phyloP scores from a whole-genome alignment of 2,113 vertebrate species.

The Chaetops frenatus region DNA sequence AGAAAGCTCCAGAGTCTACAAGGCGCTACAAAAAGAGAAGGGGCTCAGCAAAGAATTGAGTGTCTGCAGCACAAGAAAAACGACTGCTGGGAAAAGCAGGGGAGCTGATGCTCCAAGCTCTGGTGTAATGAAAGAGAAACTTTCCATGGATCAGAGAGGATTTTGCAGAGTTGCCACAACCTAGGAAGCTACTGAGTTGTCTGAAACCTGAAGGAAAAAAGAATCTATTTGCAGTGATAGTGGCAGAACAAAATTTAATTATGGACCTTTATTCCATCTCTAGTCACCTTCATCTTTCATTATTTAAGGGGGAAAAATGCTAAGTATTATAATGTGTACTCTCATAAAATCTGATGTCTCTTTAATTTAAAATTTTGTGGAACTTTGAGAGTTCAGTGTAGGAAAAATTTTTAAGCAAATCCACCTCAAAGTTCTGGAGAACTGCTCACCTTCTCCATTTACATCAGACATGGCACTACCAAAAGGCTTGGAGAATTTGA shows the following conservation, averaged over 20 bases:
- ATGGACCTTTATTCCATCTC: background rate
- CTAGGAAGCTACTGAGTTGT: background rate
- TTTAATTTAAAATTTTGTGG: background rate
- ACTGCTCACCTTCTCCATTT: background rate
- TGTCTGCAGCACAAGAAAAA: background rate
- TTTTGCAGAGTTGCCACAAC: accelerated
- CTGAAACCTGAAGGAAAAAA: background rate
- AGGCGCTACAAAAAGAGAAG: background rate
- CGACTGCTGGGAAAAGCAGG: background rate
- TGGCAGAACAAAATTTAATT: background rate
- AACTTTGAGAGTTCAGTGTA: background rate
- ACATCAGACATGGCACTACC: background rate
- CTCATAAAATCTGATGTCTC: background rate
- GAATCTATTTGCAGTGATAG: background rate
- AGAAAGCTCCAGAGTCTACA: background rate
- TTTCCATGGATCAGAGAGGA: background rate
- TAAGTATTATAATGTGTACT: background rate
- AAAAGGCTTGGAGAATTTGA: background rate
- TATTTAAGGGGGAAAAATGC: background rate
- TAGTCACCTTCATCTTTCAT: background rate
- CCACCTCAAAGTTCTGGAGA: background rate
- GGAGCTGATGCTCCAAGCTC: background rate
- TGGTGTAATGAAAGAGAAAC: background rate
- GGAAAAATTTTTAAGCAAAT: background rate
- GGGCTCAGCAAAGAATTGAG: background rate